Evolutionary conservation across 2,888 invertebrate species (phyloP).

Genomic region (Dynastes hyllus): DNA sequence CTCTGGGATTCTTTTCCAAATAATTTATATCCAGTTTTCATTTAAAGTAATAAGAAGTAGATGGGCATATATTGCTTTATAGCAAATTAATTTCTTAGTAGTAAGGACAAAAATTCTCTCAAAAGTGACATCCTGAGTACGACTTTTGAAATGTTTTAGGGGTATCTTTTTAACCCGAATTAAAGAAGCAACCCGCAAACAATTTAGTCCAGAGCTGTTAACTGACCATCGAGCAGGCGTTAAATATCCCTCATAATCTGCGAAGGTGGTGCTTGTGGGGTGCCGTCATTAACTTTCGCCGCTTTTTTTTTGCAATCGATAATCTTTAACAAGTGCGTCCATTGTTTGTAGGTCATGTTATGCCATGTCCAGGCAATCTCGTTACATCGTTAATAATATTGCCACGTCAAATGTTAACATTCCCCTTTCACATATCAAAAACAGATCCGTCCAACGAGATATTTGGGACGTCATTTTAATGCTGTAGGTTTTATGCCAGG

Average conservation of each 20-base stretch:
- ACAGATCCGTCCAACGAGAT: neutral
- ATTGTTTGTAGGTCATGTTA: conserved; percentile 58
- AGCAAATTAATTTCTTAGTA: too few species aligned
- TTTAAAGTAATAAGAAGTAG: too few species aligned
- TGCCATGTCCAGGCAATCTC: conserved; percentile 43
- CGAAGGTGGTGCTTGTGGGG: conserved; percentile 51
- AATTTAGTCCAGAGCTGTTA: conserved; percentile 15
- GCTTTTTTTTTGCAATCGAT: conserved; percentile 59
- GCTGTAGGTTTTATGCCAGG: too few species aligned
- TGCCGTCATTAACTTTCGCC: conserved; percentile 56
- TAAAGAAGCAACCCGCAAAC: neutral
- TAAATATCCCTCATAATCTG: conserved; percentile 54
- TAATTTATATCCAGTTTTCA: too few species aligned
- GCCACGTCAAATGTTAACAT: neutral
- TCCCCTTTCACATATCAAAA: conserved; percentile 8
- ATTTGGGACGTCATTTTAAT: too few species aligned
- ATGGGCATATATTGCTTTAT: too few species aligned
- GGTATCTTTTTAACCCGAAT: neutral
- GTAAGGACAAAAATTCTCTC: too few species aligned
- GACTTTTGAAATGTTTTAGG: too few species aligned
- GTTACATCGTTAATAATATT: conserved; percentile 11
- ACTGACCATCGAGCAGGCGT: conserved; percentile 54
- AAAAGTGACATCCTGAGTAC: too few species aligned
- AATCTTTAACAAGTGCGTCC: conserved; percentile 55
- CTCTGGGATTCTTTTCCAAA: too few species aligned